Evolutionary conservation across 2,888 invertebrate genomes (phyloP).

Genomic region (Heliothis peltigera): DNA sequence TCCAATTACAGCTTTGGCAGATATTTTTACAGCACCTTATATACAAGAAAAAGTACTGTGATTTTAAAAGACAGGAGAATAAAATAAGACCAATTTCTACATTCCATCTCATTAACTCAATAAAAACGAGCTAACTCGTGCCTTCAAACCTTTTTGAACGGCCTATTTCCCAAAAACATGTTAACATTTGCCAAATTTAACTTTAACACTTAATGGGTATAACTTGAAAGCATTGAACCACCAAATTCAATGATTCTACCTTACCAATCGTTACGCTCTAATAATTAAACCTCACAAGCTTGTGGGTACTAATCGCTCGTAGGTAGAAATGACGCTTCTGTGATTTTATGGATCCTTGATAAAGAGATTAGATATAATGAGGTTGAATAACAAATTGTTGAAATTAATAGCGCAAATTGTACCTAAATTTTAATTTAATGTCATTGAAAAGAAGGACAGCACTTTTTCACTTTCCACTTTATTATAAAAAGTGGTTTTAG

Average conservation of each 20-base stretch:
- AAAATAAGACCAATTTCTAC: not conserved
- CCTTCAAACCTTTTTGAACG: not conserved
- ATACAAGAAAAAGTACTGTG: no score
- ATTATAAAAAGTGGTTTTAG: no score
- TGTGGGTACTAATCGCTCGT: conserved; percentile 11
- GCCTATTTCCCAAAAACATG: not conserved
- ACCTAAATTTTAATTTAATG: no score
- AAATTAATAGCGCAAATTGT: no score
- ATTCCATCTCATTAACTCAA: not conserved
- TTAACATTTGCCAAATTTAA: conserved; percentile 3
- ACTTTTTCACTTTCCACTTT: no score
- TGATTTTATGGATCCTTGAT: not conserved
- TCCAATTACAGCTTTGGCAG: no score
- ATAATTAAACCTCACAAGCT: conserved; percentile 1
- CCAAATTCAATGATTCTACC: conserved; percentile 7
- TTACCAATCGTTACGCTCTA: conserved; percentile 20
- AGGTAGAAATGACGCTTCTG: not conserved
- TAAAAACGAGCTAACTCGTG: not conserved
- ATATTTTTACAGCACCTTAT: no score
- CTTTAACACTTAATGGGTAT: conserved; percentile 2
- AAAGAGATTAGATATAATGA: no score
- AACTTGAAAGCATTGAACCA: conserved; percentile 4
- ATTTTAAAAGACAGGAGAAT: not conserved
- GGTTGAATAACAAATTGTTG: no score
- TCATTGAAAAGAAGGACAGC: no score